Base-by-base conservation (phyloP, 1,140 invertebrate species). In the Drosophila murphyi region DNA sequence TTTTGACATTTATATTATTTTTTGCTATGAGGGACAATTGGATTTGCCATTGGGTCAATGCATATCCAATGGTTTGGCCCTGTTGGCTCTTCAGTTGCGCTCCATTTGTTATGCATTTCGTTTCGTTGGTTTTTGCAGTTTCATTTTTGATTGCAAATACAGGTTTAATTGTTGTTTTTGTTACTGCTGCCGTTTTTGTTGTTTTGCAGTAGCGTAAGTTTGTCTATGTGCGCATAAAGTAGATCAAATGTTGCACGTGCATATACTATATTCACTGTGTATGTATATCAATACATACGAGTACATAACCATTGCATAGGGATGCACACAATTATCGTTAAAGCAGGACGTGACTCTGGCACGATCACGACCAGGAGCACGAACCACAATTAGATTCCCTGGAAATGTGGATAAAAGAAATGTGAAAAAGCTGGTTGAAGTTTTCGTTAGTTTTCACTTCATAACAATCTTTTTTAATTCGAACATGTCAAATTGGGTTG, bases 61-160 rank as follows among this genome's bases (percentile, higher is more conserved):
- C 8, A 20, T 20, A 20, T 20, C 20, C 20, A 20, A 20, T 20
- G n/a, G 39, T 43, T 5, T 4, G 31, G 29, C 7, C 6, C 7
- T 5, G 50, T 37, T 41, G 6, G 12, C 32, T 34, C 55, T 45
- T 41, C 48, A 32, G 20, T 51, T 12, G 41, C 29, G 47, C 34
- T 60, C 35, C 56, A 60, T 60, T 73, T 73, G 63, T 41, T 54
- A 37, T 43, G 51, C 34, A 43, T 52, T 72, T 43, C 55, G 55
- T 41, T 45, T 52, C 29, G 52, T 54, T 59, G 39, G 8, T 34
- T 62, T 47, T 68, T 55, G 56, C 45, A 4, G 60, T 51, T 39
- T 52, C 41, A 54, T 61, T 78, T 82, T 79, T 82, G 54, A 63
- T 82, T 57, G 70, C 54, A 31, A 67, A 57, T 48, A 35, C 56